Base-by-base conservation (phyloP, 2,797 vertebrate species). In the Phataginus tetradactyla region DNA sequence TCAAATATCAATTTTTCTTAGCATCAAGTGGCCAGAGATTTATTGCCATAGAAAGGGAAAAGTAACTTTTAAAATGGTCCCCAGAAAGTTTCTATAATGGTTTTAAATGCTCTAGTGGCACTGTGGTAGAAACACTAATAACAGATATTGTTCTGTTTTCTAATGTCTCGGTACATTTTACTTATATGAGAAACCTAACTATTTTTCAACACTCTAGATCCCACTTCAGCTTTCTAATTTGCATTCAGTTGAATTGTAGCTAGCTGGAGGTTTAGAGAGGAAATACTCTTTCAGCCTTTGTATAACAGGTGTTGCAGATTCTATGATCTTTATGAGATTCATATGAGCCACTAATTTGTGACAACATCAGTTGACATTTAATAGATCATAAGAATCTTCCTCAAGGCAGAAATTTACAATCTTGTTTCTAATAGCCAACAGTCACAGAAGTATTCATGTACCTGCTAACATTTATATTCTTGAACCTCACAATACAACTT, bases 221-320 rank as follows among this genome's bases (percentile, higher is more conserved):
- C 75, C 59, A 57, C 64, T 83, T 86, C 93, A 34, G 78, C 55
- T 84, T 91, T 91, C 81, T 80, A 87, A 85, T 96, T 89, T 94
- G 68, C n/a, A 75, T 94, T 93, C 78, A 79, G 66, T 10, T 91
- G 91, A 91, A 93, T 3, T 59, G 66, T 34, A 92, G 86, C 57
- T 83, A 83, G 75, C 80, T 80, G 45, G 85, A 97, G 81, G 86
- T 86, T 96, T 94, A 72, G 51, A 88, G 55, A 92, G 74, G 86
- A 96, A 94, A 86, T 84, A 63, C n/a, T 94, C 81, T 91, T 94
- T 95, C 79, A 97, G 95, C 95, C 83, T 95, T 96, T 97, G 85
- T 92, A 37, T 75, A 95, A 93, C 88, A 96, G 90, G 59, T 59
- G 61, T 91, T 86, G 37, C 71, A 78, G 27, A 13, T 94, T 97